These are phyloP conservation scores for Tricholauxania praeusta DNA, from an alignment of 2,888 invertebrate genomes.

Conservation along the genomic window DNA sequence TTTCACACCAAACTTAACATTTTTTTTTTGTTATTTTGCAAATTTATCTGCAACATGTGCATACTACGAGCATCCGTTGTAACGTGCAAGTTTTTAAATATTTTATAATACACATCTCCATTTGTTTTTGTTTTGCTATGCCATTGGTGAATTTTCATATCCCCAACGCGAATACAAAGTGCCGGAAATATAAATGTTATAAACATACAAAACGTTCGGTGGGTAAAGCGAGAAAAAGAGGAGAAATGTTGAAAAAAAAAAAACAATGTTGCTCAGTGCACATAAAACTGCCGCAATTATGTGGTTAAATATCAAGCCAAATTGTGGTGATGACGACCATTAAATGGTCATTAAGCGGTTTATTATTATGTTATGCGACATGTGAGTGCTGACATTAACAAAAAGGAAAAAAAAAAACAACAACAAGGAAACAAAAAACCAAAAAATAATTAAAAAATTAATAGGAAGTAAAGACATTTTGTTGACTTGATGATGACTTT, in stretches of 20 bases:
- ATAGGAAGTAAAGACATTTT: conserved; percentile 17
- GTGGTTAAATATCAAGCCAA: conserved; percentile 60
- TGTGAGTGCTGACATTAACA: conserved; percentile 1
- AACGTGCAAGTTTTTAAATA: conserved; percentile 55
- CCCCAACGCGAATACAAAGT: too few species aligned
- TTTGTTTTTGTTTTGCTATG: not conserved
- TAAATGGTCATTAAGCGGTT: conserved; percentile 60
- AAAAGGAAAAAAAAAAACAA: not conserved
- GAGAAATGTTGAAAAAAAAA: not conserved
- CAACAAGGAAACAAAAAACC: too few species aligned
- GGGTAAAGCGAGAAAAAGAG: not conserved
- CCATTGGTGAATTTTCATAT: not conserved
- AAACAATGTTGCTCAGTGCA: conserved; percentile 40
- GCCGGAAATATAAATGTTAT: too few species aligned
- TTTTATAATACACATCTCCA: conserved; percentile 10
- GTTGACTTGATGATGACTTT: not conserved
- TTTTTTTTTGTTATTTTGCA: not conserved
- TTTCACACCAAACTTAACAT: too few species aligned
- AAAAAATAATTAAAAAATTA: not conserved
- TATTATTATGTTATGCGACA: conserved; percentile 43
- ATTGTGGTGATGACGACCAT: conserved; percentile 61
- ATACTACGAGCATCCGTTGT: not conserved
- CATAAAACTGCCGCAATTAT: conserved; percentile 62
- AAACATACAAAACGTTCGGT: too few species aligned
- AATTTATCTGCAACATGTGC: conserved; percentile 21